Evolutionary conservation across 2,888 invertebrate genomes (phyloP).

Genomic region (Balanococcus diminutus): DNA sequence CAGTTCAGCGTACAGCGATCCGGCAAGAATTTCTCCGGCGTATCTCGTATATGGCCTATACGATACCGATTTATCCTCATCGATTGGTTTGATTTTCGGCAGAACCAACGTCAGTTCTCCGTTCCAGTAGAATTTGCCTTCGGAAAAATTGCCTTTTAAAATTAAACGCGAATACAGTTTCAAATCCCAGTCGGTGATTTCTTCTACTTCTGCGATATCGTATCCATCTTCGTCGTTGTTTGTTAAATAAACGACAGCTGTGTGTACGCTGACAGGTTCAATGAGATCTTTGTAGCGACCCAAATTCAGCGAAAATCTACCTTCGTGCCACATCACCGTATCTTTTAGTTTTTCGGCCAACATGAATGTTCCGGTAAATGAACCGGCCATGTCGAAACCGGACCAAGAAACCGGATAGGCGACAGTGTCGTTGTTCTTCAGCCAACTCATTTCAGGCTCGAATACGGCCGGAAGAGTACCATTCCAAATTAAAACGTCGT

Average conservation of each 20-base stretch:
- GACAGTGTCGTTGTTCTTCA: neutral
- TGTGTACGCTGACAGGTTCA: neutral
- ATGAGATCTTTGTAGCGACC: neutral
- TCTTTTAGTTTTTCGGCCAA: constrained; percentile 14
- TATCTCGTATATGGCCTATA: constrained; percentile 37
- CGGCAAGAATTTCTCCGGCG: neutral
- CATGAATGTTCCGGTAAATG: constrained; percentile 21
- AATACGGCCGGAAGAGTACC: constrained; percentile 27
- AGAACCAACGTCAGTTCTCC: neutral
- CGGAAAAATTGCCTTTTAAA: neutral
- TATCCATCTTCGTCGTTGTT: neutral
- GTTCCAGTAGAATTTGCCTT: constrained; percentile 13
- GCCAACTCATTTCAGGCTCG: neutral
- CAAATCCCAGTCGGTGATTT: constrained; percentile 30
- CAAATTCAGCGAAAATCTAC: constrained; percentile 17
- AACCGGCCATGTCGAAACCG: neutral
- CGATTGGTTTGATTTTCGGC: neutral
- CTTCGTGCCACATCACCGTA: neutral
- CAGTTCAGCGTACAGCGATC: constrained; percentile 6
- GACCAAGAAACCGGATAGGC: constrained; percentile 41
- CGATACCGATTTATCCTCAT: neutral
- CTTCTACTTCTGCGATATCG: constrained; percentile 14
- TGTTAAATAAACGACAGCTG: constrained; percentile 27
- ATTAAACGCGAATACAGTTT: neutral
- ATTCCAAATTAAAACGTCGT: constrained; percentile 8